A percentile compares a stretch with the other conserved stretches of the same genome.
Conservation (phyloP, 2,888 invertebrate species). For the Taphrorychus bicolor region DNA sequence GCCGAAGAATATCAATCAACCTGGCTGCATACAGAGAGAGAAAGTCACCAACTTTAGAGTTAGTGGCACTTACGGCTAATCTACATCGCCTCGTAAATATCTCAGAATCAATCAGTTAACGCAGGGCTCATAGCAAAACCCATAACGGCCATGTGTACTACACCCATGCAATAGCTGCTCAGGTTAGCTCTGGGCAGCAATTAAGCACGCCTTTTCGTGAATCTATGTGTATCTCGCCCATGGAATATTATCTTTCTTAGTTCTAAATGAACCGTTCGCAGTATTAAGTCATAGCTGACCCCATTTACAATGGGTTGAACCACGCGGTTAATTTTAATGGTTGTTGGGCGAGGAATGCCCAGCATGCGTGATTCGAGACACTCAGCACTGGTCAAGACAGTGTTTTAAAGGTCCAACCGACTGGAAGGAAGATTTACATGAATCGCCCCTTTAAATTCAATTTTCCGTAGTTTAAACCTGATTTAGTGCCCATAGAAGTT, state of each 20-base stretch:
- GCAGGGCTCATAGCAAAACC: neutral
- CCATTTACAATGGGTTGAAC: slow-evolving; percentile 16
- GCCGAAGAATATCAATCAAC: neutral
- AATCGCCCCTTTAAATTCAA: slow-evolving; percentile 28
- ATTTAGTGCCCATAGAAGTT: slow-evolving; percentile 27
- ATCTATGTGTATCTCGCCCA: slow-evolving; percentile 21
- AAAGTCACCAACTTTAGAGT: too few relatives aligned
- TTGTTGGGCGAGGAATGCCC: neutral
- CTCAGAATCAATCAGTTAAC: slow-evolving; percentile 1
- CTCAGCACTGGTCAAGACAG: neutral
- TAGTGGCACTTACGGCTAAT: neutral
- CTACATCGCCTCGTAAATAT: neutral
- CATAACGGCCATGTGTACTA: neutral
- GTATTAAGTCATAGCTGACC: slow-evolving; percentile 21
- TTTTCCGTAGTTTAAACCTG: slow-evolving; percentile 32
- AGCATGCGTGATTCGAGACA: too few relatives aligned
- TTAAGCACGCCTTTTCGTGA: slow-evolving; percentile 30
- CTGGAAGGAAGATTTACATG: slow-evolving; percentile 18
- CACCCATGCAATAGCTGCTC: slow-evolving; percentile 20
- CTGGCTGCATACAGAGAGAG: neutral
- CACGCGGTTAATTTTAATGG: slow-evolving; percentile 15
- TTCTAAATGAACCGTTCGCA: slow-evolving; percentile 21
- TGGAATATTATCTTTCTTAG: slow-evolving; percentile 15
- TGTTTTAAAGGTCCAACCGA: neutral
- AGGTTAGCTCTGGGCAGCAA: slow-evolving; percentile 20